These are phyloP conservation scores for Sapayoa aenigma DNA, from an alignment of 2,113 vertebrate species.

Conservation along the genomic window DNA sequence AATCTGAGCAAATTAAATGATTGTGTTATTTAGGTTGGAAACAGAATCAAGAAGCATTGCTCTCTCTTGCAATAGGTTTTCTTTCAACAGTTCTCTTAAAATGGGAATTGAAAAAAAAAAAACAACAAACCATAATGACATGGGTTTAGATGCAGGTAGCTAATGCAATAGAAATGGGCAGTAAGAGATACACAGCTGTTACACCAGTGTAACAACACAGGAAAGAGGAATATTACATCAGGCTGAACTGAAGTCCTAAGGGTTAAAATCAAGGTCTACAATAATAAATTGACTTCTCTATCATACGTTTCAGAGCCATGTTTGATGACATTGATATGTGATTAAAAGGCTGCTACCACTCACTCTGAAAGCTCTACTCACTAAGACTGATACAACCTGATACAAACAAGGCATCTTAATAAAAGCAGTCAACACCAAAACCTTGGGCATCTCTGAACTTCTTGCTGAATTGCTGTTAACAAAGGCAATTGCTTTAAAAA, in stretches of 20 bases:
- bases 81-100: not conserved
- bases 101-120: not conserved
- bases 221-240: not conserved
- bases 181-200: not conserved
- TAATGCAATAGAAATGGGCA: not conserved
- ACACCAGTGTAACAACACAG: not conserved
- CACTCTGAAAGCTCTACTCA: not conserved
- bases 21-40: not conserved
- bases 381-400: not conserved
- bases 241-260: not conserved
- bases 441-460: not conserved
- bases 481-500: not conserved
- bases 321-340: not conserved
- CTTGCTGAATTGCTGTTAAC: not conserved
- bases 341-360: not conserved
- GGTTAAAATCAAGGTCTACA: not conserved
- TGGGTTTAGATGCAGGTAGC: not conserved
- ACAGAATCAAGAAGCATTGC: not conserved
- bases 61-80: conserved; percentile 8
- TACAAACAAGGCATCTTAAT: not conserved
- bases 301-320: not conserved
- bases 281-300: not conserved
- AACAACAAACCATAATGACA: not conserved
- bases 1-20: conserved; percentile 11
- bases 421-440: not conserved